phyloP scores from a whole-genome alignment of 2,113 vertebrate genomes.

The Pagrus major region DNA sequence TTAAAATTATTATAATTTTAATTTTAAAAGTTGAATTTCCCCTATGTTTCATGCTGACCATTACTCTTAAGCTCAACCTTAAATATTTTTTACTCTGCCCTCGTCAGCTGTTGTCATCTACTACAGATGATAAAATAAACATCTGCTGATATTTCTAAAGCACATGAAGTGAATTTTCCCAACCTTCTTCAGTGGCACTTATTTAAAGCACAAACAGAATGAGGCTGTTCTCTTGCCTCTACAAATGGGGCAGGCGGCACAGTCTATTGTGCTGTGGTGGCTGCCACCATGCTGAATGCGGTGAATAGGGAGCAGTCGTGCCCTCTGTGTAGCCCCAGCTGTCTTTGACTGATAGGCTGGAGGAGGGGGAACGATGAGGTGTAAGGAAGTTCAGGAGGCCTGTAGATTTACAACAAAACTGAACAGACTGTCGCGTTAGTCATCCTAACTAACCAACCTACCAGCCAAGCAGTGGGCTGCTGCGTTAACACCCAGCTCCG shows the following conservation, averaged over 20 bases:
- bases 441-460: slow-evolving; percentile 77
- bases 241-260: slow-evolving; percentile 35
- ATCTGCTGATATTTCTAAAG: background rate
- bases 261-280: slow-evolving; percentile 56
- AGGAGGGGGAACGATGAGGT: slow-evolving; percentile 55
- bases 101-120: background rate
- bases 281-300: slow-evolving; percentile 83
- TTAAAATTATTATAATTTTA: too few species aligned
- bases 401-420: slow-evolving; percentile 73
- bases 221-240: slow-evolving; percentile 23
- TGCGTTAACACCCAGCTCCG: slow-evolving; percentile 89
- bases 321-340: slow-evolving; percentile 93
- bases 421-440: slow-evolving; percentile 93
- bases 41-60: too few species aligned
- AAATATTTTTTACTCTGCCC: background rate
- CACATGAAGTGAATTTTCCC: background rate
- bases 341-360: slow-evolving; percentile 90
- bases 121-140: background rate
- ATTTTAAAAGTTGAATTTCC: too few species aligned
- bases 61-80: too few species aligned
- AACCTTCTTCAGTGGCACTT: background rate
- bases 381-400: slow-evolving; percentile 75
- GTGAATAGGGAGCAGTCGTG: slow-evolving; percentile 92
- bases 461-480: slow-evolving; percentile 86
- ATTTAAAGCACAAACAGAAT: slow-evolving; percentile 58